phyloP scores from a whole-genome alignment of 2,113 vertebrate species.

The Platichthys flesus region DNA sequence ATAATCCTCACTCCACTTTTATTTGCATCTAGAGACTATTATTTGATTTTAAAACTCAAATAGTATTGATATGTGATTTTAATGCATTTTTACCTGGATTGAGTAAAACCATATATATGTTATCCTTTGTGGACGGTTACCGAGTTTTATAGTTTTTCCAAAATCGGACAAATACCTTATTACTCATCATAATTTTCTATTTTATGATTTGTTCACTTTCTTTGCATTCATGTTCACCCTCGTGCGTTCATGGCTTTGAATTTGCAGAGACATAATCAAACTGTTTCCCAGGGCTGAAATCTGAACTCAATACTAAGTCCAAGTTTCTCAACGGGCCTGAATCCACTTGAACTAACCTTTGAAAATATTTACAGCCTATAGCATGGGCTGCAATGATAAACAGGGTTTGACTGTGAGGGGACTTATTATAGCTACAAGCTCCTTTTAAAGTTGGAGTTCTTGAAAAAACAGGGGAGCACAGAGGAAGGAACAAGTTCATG shows the following conservation, averaged over 20 bases:
- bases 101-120: not conserved
- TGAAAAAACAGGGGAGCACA: not conserved
- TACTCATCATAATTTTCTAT: not conserved
- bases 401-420: conserved; percentile 54
- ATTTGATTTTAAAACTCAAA: too few species aligned
- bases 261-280: not conserved
- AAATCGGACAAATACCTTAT: not conserved
- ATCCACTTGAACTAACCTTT: conserved; percentile 75
- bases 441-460: conserved; percentile 46
- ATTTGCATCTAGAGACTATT: too few species aligned
- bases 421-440: conserved; percentile 44
- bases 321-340: conserved; percentile 53
- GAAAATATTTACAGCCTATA: conserved; percentile 76
- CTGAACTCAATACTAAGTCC: conserved; percentile 28
- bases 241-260: not conserved
- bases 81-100: not conserved
- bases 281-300: conserved; percentile 18
- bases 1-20: too few species aligned
- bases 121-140: not conserved
- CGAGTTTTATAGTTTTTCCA: not conserved
- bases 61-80: not conserved
- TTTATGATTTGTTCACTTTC: not conserved
- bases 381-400: conserved; percentile 68
- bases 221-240: not conserved
- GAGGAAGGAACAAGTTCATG: too few species aligned